Base-by-base conservation (phyloP, 30 jellyfish, hydroid and myxozoan genomes). In the Turritopsis rubra region DNA sequence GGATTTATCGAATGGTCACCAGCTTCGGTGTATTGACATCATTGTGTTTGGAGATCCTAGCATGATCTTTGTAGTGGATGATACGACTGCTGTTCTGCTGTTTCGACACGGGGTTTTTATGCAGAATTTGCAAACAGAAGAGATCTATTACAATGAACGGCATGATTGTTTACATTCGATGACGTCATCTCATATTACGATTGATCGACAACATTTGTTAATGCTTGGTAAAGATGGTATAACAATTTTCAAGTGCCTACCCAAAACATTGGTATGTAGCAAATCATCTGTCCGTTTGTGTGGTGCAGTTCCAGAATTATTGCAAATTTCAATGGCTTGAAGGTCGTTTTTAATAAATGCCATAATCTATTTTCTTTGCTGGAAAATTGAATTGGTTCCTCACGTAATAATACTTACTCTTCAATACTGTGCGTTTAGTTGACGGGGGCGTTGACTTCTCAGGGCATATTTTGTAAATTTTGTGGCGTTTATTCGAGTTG, bases 41-140 rank as follows among this genome's bases (percentile, higher is more conserved):
- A 65, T 75, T 8, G 70, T 22, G 19, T 13, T 27, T 25, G 76
- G 23, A 71, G 52, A 53, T 21, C 81, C 80, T 28, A 83, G 74
- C 1, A 53, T 81, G 22, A 80, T 84, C 16, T 84, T 72, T 66
- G 72, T 71, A 66, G 65, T 84, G 24, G 96, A 85, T 25, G 28
- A 65, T 1, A 70, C 88, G 21, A 87, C 81, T 24, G 76, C 72
- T 73, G 22, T 89, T 72, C 77, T 86, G 18, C 94, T 90, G 28
- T 84, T 22, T 29, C 53, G 86, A 1, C 88, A 86, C 18, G n/a
- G 13, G 5, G 13, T 89, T 26, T 1, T 30, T 28, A 90, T 81
- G 9, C 81, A 84, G 88, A 94, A 84, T 52, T 41, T 89, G 9
- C 88, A 85, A n/a, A 22, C 96, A 72, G 94, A 89, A 52, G 96